Evolutionary conservation across 2,888 invertebrate genomes (phyloP).

Genomic region (Elaeidobius kamerunicus): DNA sequence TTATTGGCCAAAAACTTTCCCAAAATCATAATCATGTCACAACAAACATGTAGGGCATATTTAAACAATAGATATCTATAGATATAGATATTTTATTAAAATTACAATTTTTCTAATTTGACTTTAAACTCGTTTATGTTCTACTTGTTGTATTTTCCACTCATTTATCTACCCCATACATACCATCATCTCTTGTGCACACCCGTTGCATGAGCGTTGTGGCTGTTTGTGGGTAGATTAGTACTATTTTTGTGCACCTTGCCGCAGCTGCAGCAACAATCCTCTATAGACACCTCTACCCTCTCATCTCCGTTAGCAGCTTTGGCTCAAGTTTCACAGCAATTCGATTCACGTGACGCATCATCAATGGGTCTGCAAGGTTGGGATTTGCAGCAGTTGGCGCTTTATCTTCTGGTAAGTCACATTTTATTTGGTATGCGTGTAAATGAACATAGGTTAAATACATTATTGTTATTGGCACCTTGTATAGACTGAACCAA

Average conservation of each 20-base stretch:
- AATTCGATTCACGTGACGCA: constrained; percentile 49
- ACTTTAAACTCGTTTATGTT: constrained; percentile 19
- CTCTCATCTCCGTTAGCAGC: constrained; percentile 50
- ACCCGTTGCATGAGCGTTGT: constrained; percentile 28
- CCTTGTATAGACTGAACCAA: too few relatives aligned
- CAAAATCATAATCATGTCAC: too few relatives aligned
- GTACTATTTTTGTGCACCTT: constrained; percentile 24
- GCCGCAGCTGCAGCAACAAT: constrained; percentile 40
- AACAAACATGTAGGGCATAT: too few relatives aligned
- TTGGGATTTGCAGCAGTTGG: constrained; percentile 70
- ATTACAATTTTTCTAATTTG: not conserved
- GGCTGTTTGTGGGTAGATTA: constrained; percentile 31
- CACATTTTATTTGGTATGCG: constrained; percentile 31
- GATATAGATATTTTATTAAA: not conserved
- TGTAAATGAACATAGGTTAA: constrained; percentile 24
- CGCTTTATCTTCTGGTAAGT: constrained; percentile 70
- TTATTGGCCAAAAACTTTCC: too few relatives aligned
- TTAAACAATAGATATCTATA: not conserved
- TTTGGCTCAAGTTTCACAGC: constrained; percentile 50
- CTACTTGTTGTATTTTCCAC: too few relatives aligned
- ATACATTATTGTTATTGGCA: too few relatives aligned
- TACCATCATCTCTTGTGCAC: constrained; percentile 29
- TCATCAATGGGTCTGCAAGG: constrained; percentile 61
- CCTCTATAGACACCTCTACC: constrained; percentile 44
- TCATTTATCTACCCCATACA: constrained; percentile 34